Evolutionary conservation across 2,113 vertebrate species (phyloP).

Genomic region (Neomonachus schauinslandi): DNA sequence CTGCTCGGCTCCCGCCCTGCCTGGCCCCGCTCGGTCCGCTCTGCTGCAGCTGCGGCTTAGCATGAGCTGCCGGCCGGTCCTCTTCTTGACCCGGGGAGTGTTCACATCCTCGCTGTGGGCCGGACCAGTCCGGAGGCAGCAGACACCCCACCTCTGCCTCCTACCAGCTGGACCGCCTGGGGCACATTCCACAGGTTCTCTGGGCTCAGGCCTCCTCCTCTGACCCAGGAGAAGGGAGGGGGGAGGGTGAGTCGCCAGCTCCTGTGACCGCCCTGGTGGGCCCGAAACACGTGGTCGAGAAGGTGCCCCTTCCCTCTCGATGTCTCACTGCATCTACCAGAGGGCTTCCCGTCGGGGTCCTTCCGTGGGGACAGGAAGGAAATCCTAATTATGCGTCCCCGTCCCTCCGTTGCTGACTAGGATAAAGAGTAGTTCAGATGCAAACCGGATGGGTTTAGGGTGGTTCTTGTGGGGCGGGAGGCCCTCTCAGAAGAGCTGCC

Average conservation of each 20-base stretch:
- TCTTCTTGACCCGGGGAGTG: not conserved
- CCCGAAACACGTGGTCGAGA: not conserved
- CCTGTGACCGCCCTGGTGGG: not conserved
- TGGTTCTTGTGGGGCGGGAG: not conserved
- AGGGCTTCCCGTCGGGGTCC: not conserved
- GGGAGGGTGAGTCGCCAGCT: too few species aligned
- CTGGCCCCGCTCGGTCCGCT: not conserved
- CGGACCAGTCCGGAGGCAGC: not conserved
- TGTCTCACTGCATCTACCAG: not conserved
- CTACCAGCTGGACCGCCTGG: not conserved
- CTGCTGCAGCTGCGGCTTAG: not conserved
- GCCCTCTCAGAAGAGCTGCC: not conserved
- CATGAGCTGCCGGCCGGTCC: not conserved
- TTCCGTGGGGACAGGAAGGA: not conserved
- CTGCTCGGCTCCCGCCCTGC: not conserved
- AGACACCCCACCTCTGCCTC: not conserved
- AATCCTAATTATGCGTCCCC: not conserved
- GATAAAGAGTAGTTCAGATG: not conserved
- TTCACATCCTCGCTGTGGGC: not conserved
- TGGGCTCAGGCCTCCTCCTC: not conserved
- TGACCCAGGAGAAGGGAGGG: not conserved
- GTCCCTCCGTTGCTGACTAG: not conserved
- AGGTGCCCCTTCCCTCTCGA: not conserved
- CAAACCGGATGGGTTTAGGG: not conserved
- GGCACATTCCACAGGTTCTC: not conserved